These are phyloP conservation scores for Aphelinus atriplicis DNA, from an alignment of 1,140 invertebrate genomes.

Conservation along the genomic window DNA sequence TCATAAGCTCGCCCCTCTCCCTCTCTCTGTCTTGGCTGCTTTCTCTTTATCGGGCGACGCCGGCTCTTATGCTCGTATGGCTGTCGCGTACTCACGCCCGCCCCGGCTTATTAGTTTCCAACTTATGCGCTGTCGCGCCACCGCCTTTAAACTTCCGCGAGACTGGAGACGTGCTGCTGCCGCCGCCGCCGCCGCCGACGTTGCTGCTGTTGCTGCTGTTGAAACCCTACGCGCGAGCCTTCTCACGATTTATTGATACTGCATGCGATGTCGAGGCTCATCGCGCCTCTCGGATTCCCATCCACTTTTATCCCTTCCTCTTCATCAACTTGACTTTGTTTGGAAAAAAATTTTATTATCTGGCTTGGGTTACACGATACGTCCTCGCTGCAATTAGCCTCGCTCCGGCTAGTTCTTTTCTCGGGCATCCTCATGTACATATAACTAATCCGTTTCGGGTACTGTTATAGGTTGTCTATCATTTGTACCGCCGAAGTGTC, in stretches of 20 bases:
- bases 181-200: neutral
- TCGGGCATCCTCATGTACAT: too few species aligned
- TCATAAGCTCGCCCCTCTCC: slow-evolving; percentile 15
- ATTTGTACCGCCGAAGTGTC: too few species aligned
- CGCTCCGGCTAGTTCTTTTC: too few species aligned
- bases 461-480: too few species aligned
- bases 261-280: too few species aligned
- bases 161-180: neutral
- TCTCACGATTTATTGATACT: neutral
- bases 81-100: slow-evolving; percentile 14
- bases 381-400: too few species aligned
- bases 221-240: neutral
- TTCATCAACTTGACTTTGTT: too few species aligned
- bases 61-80: neutral
- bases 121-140: slow-evolving; percentile 44
- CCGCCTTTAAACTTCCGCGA: slow-evolving; percentile 33
- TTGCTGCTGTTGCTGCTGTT: neutral
- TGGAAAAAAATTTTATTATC: too few species aligned
- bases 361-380: too few species aligned
- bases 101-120: slow-evolving; percentile 53
- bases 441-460: too few species aligned
- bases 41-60: slow-evolving; percentile 14
- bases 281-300: too few species aligned
- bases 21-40: neutral
- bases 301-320: too few species aligned